Percentiles rank a stretch among this genome's conserved stretches.
Evolutionary conservation across 2,797 vertebrate species (phyloP).

Genomic region (Heteromormyrus szaboi): DNA sequence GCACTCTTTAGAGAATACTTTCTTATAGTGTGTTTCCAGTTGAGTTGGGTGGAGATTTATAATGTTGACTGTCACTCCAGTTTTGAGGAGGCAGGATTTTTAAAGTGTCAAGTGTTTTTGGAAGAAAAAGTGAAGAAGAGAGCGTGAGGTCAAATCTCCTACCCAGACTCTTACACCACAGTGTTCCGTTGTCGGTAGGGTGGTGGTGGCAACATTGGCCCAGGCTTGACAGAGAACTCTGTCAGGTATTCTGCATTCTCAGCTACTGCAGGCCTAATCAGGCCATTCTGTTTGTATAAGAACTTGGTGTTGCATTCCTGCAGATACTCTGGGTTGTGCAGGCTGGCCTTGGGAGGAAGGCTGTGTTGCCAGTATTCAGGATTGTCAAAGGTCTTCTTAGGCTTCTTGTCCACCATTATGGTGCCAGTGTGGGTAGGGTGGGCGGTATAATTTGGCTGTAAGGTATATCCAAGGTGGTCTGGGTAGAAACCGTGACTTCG

Average conservation of each 20-base stretch:
- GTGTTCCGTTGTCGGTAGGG: slow-evolving; percentile 97
- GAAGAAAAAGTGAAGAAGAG: slow-evolving; percentile 28
- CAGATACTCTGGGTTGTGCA: slow-evolving; percentile 94
- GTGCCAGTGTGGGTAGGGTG: slow-evolving; percentile 64
- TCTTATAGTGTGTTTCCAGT: neutral
- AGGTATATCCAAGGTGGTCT: slow-evolving; percentile 47
- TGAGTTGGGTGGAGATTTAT: neutral
- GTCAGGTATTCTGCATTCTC: slow-evolving; percentile 94
- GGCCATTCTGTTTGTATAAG: slow-evolving; percentile 96
- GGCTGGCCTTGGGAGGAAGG: slow-evolving; percentile 83
- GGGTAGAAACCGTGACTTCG: slow-evolving; percentile 63
- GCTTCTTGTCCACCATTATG: slow-evolving; percentile 74
- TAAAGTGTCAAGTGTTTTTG: slow-evolving; percentile 27
- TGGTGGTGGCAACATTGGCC: slow-evolving; percentile 84
- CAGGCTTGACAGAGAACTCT: slow-evolving; percentile 85
- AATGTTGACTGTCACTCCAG: slow-evolving; percentile 22
- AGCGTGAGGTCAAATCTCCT: neutral
- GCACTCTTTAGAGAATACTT: neutral
- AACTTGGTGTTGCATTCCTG: slow-evolving; percentile 98
- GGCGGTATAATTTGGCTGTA: slow-evolving; percentile 47
- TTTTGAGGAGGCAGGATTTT: slow-evolving; percentile 30
- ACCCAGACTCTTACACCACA: slow-evolving; percentile 74
- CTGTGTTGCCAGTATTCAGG: slow-evolving; percentile 99
- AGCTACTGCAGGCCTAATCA: slow-evolving; percentile 79
- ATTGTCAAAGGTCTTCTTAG: slow-evolving; percentile 96